phyloP scores from a whole-genome alignment of 2,888 invertebrate genomes.

The Scaptomyza parva region DNA sequence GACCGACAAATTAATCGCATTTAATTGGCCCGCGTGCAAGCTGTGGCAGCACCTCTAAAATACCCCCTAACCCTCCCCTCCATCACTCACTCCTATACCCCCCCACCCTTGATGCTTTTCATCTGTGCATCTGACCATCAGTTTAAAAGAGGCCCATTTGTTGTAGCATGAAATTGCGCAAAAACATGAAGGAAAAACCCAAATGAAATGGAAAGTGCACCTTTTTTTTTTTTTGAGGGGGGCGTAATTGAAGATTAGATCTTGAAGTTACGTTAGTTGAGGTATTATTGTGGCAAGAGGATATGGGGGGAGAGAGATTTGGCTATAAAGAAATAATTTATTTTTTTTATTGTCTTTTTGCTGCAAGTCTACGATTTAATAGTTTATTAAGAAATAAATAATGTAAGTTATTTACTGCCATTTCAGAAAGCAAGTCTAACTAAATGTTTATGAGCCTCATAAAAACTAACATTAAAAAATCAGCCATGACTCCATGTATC shows the following conservation, averaged over 20 bases:
- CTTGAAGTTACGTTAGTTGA: background rate
- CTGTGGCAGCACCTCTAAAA: constrained; percentile 37
- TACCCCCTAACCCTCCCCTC: constrained; percentile 1
- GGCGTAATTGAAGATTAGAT: constrained; percentile 3
- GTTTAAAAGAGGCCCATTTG: constrained; percentile 23
- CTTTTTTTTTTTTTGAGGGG: constrained; percentile 1
- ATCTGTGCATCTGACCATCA: constrained; percentile 23
- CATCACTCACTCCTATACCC: background rate
- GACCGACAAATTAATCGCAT: constrained; percentile 75
- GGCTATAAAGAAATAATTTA: background rate
- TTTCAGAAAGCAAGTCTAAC: background rate
- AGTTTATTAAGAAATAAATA: too few species aligned
- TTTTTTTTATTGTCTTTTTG: background rate
- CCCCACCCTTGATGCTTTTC: background rate
- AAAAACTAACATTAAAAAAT: background rate
- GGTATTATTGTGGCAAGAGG: background rate
- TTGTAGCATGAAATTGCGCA: constrained; percentile 52
- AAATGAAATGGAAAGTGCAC: constrained; percentile 69
- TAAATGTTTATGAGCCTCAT: background rate
- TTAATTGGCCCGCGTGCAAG: constrained; percentile 63
- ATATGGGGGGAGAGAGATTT: background rate
- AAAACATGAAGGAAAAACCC: constrained; percentile 27
- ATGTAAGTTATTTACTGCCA: background rate
- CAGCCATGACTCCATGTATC: too few species aligned
- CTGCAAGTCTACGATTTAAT: too few species aligned